Evolutionary conservation across 2,797 vertebrate species (phyloP), one percentile per base, ranked within the genome.

Genomic region (Phataginus tetradactyla): DNA sequence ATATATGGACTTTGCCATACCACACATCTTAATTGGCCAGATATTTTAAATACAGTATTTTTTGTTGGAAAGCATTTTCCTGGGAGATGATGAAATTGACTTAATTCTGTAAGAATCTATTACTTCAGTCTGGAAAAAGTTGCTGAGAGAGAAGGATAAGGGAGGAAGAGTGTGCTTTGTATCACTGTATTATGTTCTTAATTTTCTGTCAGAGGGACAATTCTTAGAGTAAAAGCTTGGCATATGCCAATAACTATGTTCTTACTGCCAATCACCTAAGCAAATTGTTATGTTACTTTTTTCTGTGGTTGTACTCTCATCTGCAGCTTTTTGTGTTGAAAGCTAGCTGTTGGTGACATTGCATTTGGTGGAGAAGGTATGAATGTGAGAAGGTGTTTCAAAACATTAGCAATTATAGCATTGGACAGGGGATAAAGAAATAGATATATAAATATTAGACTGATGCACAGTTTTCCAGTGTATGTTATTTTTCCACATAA

Each of bases 401-500:
- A 95, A 96, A 95, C 91, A 90, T 97, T 88, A 94, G 94, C 83
- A 86, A 39, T 87, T 87, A 91, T 10, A 83, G 79, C 74, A 78
- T 59, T 86, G 85, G 77, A 94, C 93, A 93, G 84, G 81, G 84
- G 95, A 96, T 97, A 92, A 97, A 97, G 86, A 85, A 97, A 93
- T 95, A 95, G 96, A 97, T 97, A 94, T 53, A 0, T 96, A 96
- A 94, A 80, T 72, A 88, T 90, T 96, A 97, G 93, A 92, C 64
- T 37, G 69, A 97, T 95, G 69, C 84, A 81, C 68, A 96, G 95
- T 98, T 98, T 98, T 96, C 96, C 90, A 95, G 92, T 96, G 86
- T 97, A 92, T 94, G 91, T 96, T 98, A 90, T 97, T 98, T 45
- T 98, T 98, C 98, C 98, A 98, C 97, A 98, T 98, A 98, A 98